Percentiles rank a stretch among this genome's conserved stretches.
These are phyloP conservation scores for Xyrauchen texanus DNA, from an alignment of 2,113 vertebrate species.

Conservation along the genomic window DNA sequence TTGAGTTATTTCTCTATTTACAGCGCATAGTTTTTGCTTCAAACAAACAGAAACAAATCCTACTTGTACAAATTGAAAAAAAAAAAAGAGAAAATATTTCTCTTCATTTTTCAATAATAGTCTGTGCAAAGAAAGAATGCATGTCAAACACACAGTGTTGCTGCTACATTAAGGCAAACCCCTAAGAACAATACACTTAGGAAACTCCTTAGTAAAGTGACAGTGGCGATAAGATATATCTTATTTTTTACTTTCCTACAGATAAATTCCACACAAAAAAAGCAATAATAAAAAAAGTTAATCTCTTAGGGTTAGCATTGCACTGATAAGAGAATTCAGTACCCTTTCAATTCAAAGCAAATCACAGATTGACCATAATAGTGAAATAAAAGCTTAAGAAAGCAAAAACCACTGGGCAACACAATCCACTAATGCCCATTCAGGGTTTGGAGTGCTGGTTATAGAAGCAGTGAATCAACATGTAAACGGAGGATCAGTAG, in stretches of 20 bases:
- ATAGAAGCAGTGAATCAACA: conserved; percentile 11
- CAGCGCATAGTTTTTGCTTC: conserved; percentile 87
- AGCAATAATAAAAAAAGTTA: conserved; percentile 61
- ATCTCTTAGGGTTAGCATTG: conserved; percentile 89
- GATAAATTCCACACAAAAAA: conserved; percentile 40
- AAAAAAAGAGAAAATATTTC: conserved; percentile 85
- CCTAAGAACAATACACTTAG: conserved; percentile 81
- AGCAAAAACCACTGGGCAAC: too few species aligned
- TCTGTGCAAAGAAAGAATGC: conserved; percentile 93
- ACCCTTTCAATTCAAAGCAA: conserved; percentile 70
- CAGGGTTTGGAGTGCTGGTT: conserved; percentile 21
- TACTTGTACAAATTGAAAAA: conserved; percentile 85
- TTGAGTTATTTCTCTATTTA: conserved; percentile 77
- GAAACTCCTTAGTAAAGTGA: conserved; percentile 93
- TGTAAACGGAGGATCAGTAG: conserved; percentile 18
- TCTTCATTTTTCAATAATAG: conserved; percentile 77
- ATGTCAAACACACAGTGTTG: conserved; percentile 84
- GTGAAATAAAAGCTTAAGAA: conserved; percentile 58
- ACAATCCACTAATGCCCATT: conserved; percentile 31
- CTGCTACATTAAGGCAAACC: conserved; percentile 97
- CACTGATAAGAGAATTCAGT: conserved; percentile 81
- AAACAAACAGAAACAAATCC: conserved; percentile 91
- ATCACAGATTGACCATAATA: conserved; percentile 73
- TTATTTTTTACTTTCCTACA: conserved; percentile 51
- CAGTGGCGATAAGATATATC: conserved; percentile 74